Conservation (phyloP, 53 echinoderm and acorn worm species). For the Actinopyga echinites region DNA sequence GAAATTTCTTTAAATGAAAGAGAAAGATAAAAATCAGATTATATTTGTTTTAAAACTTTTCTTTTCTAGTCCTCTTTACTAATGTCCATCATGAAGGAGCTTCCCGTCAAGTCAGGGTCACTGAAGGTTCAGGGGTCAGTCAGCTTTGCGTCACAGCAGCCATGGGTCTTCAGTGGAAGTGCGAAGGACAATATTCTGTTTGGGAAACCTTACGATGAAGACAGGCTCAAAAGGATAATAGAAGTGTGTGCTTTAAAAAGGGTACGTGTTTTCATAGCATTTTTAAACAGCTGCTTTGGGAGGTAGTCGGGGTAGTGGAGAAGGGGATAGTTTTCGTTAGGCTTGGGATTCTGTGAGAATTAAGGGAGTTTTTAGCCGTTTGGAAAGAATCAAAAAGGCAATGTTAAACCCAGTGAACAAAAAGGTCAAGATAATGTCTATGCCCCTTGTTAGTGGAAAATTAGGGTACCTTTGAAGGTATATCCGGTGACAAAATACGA, state of each 20-base stretch:
- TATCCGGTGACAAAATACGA: no score
- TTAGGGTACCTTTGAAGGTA: no score
- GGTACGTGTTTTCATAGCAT: slow-evolving; percentile 47
- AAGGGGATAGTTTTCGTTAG: no score
- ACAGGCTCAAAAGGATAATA: slow-evolving; percentile 68
- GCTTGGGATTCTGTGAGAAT: no score
- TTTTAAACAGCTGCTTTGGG: no score
- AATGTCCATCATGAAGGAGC: slow-evolving; percentile 77
- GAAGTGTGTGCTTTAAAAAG: slow-evolving; percentile 75
- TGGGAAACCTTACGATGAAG: slow-evolving; percentile 64
- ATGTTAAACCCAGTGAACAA: no score
- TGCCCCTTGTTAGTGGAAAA: no score
- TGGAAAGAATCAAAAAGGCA: no score
- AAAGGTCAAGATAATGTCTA: no score
- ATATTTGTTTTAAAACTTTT: neutral
- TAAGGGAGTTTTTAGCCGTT: no score
- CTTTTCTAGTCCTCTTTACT: slow-evolving; percentile 77
- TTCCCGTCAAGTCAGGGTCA: slow-evolving; percentile 70
- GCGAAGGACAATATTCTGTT: slow-evolving; percentile 86
- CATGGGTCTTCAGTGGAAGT: slow-evolving; percentile 90
- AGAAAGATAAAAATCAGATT: neutral
- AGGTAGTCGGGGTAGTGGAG: no score
- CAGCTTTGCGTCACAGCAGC: slow-evolving; percentile 84
- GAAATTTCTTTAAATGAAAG: neutral
- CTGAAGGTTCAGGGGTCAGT: slow-evolving; percentile 59